Evolutionary conservation across 2,797 vertebrate genomes (phyloP), one percentile per base, ranked within the genome.

Genomic region (Martes flavigula): DNA sequence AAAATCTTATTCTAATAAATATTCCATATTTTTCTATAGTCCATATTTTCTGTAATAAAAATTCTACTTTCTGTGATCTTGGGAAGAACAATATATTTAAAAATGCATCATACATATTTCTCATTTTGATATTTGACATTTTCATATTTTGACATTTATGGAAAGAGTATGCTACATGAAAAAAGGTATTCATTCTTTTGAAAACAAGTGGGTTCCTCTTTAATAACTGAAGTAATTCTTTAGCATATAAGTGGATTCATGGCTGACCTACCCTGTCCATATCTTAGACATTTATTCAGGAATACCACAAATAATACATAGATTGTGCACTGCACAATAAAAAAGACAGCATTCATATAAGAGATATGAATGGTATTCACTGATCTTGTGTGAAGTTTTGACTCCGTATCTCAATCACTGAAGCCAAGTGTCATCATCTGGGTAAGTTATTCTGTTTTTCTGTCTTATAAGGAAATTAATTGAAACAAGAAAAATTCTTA

Each of bases 111-210:
- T n/a, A 10, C 7, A 15, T 88, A 82, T 72, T 85, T 93, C 89
- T 73, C 27, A 72, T 86, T 93, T 86, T 90, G 13, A 51, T 86
- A 79, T 79, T 6, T 93, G 87, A 78, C n/a, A 91, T 70, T 81
- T 95, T 83, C 77, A 66, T 40, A 87, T 48, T 92, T 94, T 91
- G 43, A 88, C 27, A 84, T 87, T 95, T 84, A 81, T 46, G 12
- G 10, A 79, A 77, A 94, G 15, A 73, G 18, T 51, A 77, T 46
- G 38, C 27, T 82, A n/a, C 9, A 82, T 23, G 11, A 38, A 91
- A 35, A 77, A 40, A 64, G 51, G 1, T 66, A 81, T 70, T 60
- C 54, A 86, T 70, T 92, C 20, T 83, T 94, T 6, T 82, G 48
- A 86, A 94, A 86, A 58, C 32, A 87, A 51, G 7, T 51, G 0